These are phyloP conservation scores for Trichonephila clavipes DNA, from an alignment of 1,140 invertebrate species.

Conservation along the genomic window DNA sequence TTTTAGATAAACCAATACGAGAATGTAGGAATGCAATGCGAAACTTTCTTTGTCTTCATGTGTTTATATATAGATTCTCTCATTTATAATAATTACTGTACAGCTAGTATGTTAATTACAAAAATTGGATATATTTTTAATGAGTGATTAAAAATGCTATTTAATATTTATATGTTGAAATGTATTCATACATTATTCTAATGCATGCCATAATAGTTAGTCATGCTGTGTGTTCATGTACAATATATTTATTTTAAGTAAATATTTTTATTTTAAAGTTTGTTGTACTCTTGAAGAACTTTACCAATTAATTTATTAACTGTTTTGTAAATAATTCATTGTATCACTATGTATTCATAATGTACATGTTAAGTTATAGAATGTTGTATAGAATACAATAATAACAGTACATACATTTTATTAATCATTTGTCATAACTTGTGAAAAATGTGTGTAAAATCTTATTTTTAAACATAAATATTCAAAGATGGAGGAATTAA, in stretches of 20 bases:
- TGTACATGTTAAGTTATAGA: not conserved
- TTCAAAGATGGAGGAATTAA: too few species aligned
- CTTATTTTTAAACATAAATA: too few species aligned
- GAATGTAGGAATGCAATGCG: slow-evolving; percentile 4
- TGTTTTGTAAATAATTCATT: slow-evolving; percentile 40
- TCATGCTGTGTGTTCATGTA: slow-evolving; percentile 51
- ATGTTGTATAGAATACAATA: not conserved
- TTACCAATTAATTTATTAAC: slow-evolving; percentile 35
- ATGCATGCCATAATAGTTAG: slow-evolving; percentile 12
- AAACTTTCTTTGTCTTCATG: slow-evolving; percentile 16
- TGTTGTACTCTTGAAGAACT: slow-evolving; percentile 15
- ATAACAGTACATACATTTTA: not conserved
- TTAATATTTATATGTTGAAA: slow-evolving; percentile 31
- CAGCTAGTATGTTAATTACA: not conserved
- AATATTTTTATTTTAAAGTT: slow-evolving; percentile 36
- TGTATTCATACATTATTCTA: not conserved
- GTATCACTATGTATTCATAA: not conserved
- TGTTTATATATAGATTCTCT: slow-evolving; percentile 17
- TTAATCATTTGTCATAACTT: too few species aligned
- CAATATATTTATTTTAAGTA: slow-evolving; percentile 39
- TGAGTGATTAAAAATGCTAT: not conserved
- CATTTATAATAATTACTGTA: not conserved
- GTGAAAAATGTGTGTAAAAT: too few species aligned
- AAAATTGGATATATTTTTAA: not conserved
- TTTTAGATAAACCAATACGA: not conserved